Base-by-base conservation (phyloP, 2,888 invertebrate species). In the Gari tellinella region DNA sequence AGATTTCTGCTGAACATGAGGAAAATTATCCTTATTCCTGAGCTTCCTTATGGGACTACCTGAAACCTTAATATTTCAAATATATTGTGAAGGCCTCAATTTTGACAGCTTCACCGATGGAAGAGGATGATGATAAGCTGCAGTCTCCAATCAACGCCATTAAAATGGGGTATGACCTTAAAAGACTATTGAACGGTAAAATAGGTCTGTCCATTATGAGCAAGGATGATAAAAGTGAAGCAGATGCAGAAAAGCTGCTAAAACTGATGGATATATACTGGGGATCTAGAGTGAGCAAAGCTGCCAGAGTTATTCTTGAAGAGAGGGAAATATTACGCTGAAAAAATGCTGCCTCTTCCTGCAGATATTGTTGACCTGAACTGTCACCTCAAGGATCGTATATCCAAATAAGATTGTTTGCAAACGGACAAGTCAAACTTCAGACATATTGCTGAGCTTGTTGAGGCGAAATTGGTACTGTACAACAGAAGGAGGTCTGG, bases 261-360 rank as follows among this genome's bases (percentile, higher is more conserved):
- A 67, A 67, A 43, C 4, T 67, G 17, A 73, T 73, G 63, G 48
- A 26, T n/a, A 52, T 73, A 8, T 67, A 58, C 38, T 73, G 67
- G 67, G 73, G 53, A 12, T 62, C 62, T 8, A 40, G 26, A 26
- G 62, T 62, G 3, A 62, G 61, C 0, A 61, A 68, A 48, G 17
- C 43, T 12, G 61, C 68, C 0, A 21, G 68, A 7, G 62, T 62
- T 14, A 41, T 56, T 14, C 48, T 67, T 0, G 38, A 37, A 15
- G 46, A 61, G n/a, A 61, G 57, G n/a, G 31, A 46, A 19, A 12
- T 62, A 45, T 19, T 26, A 48, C 38, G 49, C 46, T 17, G 26
- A 31, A 7, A 46, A 38, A 10, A 55, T 37, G 15, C 37, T 57
- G 1, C 51, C 45, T 7, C 21, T 40, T n/a, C 57, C 65, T 7